Evolutionary conservation across 2,888 invertebrate species (phyloP), one percentile per base, ranked within the genome.

Genomic region (Coelinius sp.): DNA sequence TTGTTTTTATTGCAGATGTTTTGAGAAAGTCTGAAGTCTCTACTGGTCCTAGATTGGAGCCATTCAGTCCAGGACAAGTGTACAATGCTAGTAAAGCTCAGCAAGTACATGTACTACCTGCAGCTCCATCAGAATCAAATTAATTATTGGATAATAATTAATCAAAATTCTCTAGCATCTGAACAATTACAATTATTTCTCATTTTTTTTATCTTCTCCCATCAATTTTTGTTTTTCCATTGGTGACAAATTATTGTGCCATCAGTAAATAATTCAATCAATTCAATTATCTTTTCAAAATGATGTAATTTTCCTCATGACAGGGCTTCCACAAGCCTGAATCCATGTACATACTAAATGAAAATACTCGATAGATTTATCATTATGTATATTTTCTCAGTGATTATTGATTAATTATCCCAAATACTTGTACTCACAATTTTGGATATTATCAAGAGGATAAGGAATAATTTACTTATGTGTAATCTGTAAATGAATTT

Each of bases 31-130:
- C 83, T 49, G 90, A 90, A 67, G 69, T 86, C 78, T 82, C 90
- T 46, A 81, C 84, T 46, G 89, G 90, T 0, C 95, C 96, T 0
- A 92, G 95, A 73, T 89, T 96, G 68, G 95, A 96, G 84, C 96
- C 96, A 0, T 97, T 97, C 88, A 93, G 94, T 84, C 92, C 94
- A 0, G 97, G 97, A 0, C 97, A 98, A 88, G 95, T 98, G 20
- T 98, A 97, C 89, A 97, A 97, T 88, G 93, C 93, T 76, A 96
- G 96, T 78, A 96, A 96, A 88, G 96, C 96, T 71, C 93, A 93
- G 85, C 97, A 97, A 88, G 94, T 97, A 31, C 96, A 97, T 83
- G 96, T 98, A 24, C 90, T 97, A 78, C 90, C 87, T 77, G 84
- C 87, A 63, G 82, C 81, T 64, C 80, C 85, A 67, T 78, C 84